A percentile compares a stretch with the other conserved stretches of the same genome.
phyloP scores from a whole-genome alignment of 2,888 invertebrate genomes.

The Raillietiella orientalis region DNA sequence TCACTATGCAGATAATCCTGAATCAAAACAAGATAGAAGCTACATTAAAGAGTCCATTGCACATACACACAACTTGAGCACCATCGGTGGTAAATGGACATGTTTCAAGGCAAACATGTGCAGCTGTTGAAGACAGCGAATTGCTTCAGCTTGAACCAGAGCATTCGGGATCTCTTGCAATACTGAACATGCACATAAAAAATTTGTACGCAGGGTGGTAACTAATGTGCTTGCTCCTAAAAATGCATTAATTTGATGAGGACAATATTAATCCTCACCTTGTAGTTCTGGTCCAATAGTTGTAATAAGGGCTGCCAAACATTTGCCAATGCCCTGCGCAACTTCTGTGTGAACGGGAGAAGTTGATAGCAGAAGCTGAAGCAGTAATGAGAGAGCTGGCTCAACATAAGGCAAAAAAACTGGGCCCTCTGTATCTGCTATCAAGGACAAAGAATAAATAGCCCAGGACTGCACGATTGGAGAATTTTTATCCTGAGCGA shows the following conservation, averaged over 20 bases:
- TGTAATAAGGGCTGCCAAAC: constrained; percentile 77
- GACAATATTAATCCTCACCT: constrained; percentile 19
- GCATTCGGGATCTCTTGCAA: constrained; percentile 33
- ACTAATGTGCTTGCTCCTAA: constrained; percentile 33
- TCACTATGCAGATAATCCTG: constrained; percentile 56
- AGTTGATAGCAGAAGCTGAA: constrained; percentile 61
- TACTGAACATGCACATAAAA: constrained; percentile 71
- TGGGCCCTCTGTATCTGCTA: constrained; percentile 92
- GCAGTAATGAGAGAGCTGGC: constrained; percentile 55
- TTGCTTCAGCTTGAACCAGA: constrained; percentile 76
- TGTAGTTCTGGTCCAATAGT: constrained; percentile 94
- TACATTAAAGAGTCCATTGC: neutral
- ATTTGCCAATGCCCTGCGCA: constrained; percentile 69
- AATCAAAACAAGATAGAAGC: constrained; percentile 4
- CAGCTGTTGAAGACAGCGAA: constrained; percentile 79
- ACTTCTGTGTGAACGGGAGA: constrained; percentile 61
- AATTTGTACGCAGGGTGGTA: constrained; percentile 41
- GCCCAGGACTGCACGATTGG: constrained; percentile 95
- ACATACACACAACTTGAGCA: constrained; percentile 69
- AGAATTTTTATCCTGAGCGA: constrained; percentile 73
- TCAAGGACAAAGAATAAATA: constrained; percentile 67
- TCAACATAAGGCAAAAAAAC: constrained; percentile 96
- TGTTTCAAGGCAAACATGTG: constrained; percentile 90
- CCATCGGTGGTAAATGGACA: constrained; percentile 64
- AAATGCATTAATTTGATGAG: constrained; percentile 4